Evolutionary conservation across 2,888 invertebrate species (phyloP).

Genomic region (Phengaris arion): DNA sequence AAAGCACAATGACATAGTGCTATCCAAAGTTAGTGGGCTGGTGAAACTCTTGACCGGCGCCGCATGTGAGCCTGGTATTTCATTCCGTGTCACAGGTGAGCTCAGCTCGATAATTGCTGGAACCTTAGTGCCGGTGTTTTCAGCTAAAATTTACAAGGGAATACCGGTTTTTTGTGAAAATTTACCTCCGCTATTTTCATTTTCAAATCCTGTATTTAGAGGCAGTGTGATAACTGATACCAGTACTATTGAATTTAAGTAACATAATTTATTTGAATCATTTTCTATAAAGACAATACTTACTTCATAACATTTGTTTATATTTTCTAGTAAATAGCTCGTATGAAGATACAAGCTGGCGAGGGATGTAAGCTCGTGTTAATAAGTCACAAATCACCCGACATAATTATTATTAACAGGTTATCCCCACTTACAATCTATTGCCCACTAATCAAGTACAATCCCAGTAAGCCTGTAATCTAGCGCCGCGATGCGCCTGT

Average conservation of each 20-base stretch:
- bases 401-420: slow-evolving; percentile 40
- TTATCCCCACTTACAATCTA: slow-evolving; percentile 45
- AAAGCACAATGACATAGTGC: slow-evolving; percentile 32
- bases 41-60: slow-evolving; percentile 41
- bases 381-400: slow-evolving; percentile 46
- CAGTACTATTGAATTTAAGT: neutral
- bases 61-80: slow-evolving; percentile 52
- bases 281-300: too few relatives aligned
- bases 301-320: too few relatives aligned
- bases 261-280: too few relatives aligned
- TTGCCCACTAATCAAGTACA: slow-evolving; percentile 50
- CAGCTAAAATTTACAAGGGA: slow-evolving; percentile 7
- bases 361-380: slow-evolving; percentile 29
- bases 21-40: slow-evolving; percentile 41
- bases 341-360: neutral
- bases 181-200: neutral
- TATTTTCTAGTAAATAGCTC: too few relatives aligned
- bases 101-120: slow-evolving; percentile 49
- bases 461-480: slow-evolving; percentile 51
- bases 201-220: neutral
- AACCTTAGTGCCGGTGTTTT: neutral
- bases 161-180: neutral
- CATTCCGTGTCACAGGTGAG: slow-evolving; percentile 58
- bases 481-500: slow-evolving; percentile 37
- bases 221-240: neutral